Evolutionary conservation across 1,140 invertebrate species (phyloP).

Genomic region (Geopemphigus sp.): DNA sequence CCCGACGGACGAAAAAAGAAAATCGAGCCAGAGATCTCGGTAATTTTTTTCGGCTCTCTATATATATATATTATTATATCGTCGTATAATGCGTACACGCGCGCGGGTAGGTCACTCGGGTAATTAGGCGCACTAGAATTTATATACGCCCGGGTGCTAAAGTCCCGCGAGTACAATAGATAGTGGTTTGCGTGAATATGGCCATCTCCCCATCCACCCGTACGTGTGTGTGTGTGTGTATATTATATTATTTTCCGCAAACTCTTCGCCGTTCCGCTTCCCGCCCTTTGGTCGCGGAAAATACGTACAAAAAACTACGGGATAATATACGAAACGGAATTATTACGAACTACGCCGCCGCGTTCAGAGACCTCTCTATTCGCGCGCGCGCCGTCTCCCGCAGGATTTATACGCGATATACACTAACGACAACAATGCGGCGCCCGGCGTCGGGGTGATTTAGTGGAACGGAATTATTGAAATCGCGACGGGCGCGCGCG

Average conservation of each 20-base stretch:
- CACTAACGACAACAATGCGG: constrained; percentile 21
- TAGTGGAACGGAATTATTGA: no score
- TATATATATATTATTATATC: no score
- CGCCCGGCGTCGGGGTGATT: constrained; percentile 5
- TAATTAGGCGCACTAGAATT: constrained; percentile 31
- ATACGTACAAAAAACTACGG: not conserved
- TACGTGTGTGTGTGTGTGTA: no score
- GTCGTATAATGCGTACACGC: not conserved
- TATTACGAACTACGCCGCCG: constrained; percentile 5
- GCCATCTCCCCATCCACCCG: constrained; percentile 13
- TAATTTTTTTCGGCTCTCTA: no score
- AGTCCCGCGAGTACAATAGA: constrained; percentile 47
- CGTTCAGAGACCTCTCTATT: not conserved
- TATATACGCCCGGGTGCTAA: not conserved
- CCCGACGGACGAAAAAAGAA: no score
- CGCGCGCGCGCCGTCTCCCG: constrained; percentile 27
- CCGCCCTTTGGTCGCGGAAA: no score
- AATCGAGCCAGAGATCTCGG: no score
- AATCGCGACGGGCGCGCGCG: no score
- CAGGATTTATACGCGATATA: constrained; percentile 22
- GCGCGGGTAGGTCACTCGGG: constrained; percentile 15
- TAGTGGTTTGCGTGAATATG: constrained; percentile 45
- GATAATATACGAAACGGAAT: constrained; percentile 2
- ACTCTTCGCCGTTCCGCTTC: not conserved
- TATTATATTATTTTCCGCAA: constrained; percentile 7